A percentile compares a stretch with the other conserved stretches of the same genome.
phyloP scores from a whole-genome alignment of 2,113 vertebrate species.

The Ibidorhyncha struthersii region DNA sequence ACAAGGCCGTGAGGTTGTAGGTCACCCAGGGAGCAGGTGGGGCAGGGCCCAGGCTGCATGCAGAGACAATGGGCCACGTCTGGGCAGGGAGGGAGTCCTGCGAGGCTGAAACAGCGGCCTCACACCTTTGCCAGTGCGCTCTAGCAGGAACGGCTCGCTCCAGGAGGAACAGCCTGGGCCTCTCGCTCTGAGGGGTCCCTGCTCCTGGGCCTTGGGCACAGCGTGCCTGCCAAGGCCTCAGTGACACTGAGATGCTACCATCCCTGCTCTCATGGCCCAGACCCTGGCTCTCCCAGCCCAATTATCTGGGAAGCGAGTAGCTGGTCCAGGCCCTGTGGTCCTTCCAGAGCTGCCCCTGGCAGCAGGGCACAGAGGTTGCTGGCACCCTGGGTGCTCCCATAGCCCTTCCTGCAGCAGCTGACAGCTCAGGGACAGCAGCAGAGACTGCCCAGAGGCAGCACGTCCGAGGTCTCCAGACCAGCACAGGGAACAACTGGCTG shows the following conservation, averaged over 20 bases:
- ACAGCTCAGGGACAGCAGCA: not conserved
- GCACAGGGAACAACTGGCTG: not conserved
- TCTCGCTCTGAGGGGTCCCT: not conserved
- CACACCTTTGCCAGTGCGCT: not conserved
- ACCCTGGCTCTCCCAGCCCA: not conserved
- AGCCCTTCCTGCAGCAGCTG: not conserved
- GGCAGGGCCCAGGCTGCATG: conserved; percentile 7
- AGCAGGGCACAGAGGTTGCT: not conserved
- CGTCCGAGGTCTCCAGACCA: not conserved
- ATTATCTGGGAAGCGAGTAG: not conserved
- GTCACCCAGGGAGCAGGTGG: not conserved
- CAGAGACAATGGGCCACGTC: not conserved
- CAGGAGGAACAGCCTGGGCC: not conserved
- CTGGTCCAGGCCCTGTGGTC: not conserved
- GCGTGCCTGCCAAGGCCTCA: not conserved
- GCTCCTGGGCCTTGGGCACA: not conserved
- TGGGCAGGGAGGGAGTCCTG: not conserved
- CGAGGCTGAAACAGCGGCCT: not conserved
- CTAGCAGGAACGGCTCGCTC: not conserved
- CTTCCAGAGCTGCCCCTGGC: not conserved
- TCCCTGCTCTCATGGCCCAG: not conserved
- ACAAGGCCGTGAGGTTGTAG: conserved; percentile 59
- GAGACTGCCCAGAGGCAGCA: not conserved
- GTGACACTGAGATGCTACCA: not conserved
- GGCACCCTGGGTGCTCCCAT: not conserved